Evolutionary conservation across 2,888 invertebrate genomes (phyloP), one percentile per base, ranked within the genome.

Genomic region (Pyrgus malvae): DNA sequence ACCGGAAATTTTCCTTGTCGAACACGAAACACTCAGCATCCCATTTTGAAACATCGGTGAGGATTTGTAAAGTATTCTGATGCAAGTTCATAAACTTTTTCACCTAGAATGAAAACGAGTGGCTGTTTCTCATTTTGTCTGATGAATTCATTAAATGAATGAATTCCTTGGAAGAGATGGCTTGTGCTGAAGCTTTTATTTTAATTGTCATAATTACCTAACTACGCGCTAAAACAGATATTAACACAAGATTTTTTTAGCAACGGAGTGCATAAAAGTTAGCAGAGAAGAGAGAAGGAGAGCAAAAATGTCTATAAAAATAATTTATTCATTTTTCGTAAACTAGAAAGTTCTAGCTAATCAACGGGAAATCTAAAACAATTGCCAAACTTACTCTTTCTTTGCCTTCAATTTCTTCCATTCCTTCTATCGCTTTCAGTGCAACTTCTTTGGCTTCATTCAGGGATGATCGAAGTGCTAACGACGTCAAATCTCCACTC

Each of bases 21-120:
- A 93, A 92, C 3, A 90, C 78, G 48, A 91, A 85, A 17, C 89
- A 79, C 2, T 88, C 84, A 4, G 91, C 90, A 19, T 92, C 92
- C 88, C 91, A 92, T 69, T 89, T 91, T 3, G 91, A 87, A 3
- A 93, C 87, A 53, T 92, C 91, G 5, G 90, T 83, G 42, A 93
- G 73, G 3, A 93, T 69, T 65, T 91, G 91, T 3, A 92, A 78
- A 0, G 92, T 90, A 63, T 91, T 91, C 51, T 88, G 86, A 58
- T 93, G 93, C 8, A 93, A 80, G 57, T 90, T 87, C 69, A 93
- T 79, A 65, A 92, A 93, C 7, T 84, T 86, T 12, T 73, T 70
- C 0, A 93, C 91, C 93, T 93, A 70, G 12, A 42, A 38, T 29
- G n/a, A n/a, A n/a, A n/a, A n/a, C n/a, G n/a, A n/a, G n/a, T n/a